A percentile compares a stretch with the other conserved stretches of the same genome.
These are phyloP conservation scores for Lophura nycthemera DNA, from an alignment of 2,113 vertebrate genomes.

Conservation along the genomic window DNA sequence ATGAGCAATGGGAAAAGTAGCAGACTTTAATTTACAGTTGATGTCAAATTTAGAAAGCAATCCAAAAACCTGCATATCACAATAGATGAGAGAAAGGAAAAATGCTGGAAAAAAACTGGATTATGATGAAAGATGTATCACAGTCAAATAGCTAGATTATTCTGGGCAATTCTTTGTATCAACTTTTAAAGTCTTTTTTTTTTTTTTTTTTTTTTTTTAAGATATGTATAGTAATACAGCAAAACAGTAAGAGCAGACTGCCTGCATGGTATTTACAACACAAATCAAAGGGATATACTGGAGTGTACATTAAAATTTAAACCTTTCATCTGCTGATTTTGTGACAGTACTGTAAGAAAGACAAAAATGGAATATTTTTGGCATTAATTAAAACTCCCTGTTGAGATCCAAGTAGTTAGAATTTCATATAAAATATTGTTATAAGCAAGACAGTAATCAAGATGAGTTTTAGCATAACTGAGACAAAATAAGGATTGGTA, in stretches of 20 bases:
- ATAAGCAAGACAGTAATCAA: slow-evolving; percentile 32
- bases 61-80: not conserved
- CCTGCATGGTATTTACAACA: slow-evolving; percentile 3
- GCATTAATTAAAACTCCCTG: slow-evolving; percentile 1
- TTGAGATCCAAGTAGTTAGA: not conserved
- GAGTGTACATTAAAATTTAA: slow-evolving; percentile 50
- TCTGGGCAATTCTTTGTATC: not conserved
- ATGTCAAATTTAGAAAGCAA: not conserved
- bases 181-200: not conserved
- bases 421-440: slow-evolving; percentile 5
- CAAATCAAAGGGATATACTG: slow-evolving; percentile 21
- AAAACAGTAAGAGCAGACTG: slow-evolving; percentile 23
- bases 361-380: slow-evolving; percentile 19
- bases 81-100: not conserved
- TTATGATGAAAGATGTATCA: not conserved
- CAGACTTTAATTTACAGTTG: not conserved
- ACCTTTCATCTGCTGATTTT: slow-evolving; percentile 19
- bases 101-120: not conserved
- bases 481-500: not conserved
- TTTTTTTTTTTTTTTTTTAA: not conserved
- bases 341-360: slow-evolving; percentile 21
- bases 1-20: not conserved
- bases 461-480: slow-evolving; percentile 15
- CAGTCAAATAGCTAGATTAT: not conserved
- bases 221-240: slow-evolving; percentile 1